Evolutionary conservation across 1,140 invertebrate genomes (phyloP).

Genomic region (Ceratina japonica): DNA sequence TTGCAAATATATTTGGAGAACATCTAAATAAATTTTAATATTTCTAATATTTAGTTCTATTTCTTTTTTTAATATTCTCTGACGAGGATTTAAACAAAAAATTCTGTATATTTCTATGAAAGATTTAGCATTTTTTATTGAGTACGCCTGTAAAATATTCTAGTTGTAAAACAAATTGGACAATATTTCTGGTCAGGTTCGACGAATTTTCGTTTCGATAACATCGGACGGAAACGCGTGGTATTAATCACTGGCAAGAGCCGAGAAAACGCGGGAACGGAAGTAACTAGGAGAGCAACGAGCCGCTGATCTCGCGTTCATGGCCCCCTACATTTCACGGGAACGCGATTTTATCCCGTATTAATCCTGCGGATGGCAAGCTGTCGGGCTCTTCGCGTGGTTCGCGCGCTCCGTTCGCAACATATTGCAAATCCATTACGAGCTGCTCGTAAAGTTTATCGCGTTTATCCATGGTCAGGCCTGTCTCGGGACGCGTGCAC

Average conservation of each 20-base stretch:
- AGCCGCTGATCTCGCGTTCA: slow-evolving; percentile 12
- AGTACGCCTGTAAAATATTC: not conserved
- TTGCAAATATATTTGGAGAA: too few species aligned
- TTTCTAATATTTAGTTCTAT: too few species aligned
- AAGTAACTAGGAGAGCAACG: slow-evolving; percentile 13
- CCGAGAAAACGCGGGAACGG: not conserved
- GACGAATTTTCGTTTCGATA: not conserved
- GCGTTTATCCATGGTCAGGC: slow-evolving; percentile 61
- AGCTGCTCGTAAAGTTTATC: slow-evolving; percentile 66
- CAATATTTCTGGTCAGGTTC: not conserved
- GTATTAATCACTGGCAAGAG: not conserved
- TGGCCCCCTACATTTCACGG: slow-evolving; percentile 33
- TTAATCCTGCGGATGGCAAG: slow-evolving; percentile 56
- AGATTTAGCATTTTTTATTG: not conserved
- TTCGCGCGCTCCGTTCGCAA: slow-evolving; percentile 48
- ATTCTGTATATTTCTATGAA: too few species aligned
- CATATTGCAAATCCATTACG: slow-evolving; percentile 65
- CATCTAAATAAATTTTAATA: too few species aligned
- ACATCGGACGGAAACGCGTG: not conserved
- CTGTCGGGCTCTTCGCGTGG: slow-evolving; percentile 49
- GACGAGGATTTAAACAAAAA: too few species aligned
- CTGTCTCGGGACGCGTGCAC: slow-evolving; percentile 54
- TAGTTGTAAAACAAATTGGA: not conserved
- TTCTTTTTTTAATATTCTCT: too few species aligned
- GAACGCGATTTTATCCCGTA: slow-evolving; percentile 52